Evolutionary conservation across 2,113 vertebrate species (phyloP).

Genomic region (Progne subis): DNA sequence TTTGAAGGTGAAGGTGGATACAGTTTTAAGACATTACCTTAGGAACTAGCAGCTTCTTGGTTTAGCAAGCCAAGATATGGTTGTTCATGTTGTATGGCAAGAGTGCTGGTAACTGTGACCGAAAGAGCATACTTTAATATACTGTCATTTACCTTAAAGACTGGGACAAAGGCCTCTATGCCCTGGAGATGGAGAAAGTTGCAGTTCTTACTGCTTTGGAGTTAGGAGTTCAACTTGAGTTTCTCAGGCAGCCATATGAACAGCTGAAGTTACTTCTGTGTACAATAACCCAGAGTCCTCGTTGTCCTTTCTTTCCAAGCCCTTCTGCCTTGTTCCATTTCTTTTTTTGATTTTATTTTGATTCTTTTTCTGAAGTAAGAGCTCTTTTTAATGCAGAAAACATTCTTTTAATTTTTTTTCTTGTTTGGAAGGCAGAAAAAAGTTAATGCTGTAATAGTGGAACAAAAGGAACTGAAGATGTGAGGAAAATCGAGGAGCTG

Average conservation of each 20-base stretch:
- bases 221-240: neutral
- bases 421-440: neutral
- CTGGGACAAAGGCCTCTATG: neutral
- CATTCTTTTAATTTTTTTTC: neutral
- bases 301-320: neutral
- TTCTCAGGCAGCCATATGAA: neutral
- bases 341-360: neutral
- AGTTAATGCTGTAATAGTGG: neutral
- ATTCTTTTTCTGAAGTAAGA: neutral
- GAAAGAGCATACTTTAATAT: neutral
- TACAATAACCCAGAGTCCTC: neutral
- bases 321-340: neutral
- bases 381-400: neutral
- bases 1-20: neutral
- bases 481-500: neutral
- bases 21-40: neutral
- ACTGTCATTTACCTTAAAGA: neutral
- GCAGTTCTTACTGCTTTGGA: neutral
- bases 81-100: neutral
- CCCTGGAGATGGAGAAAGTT: neutral
- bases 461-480: neutral
- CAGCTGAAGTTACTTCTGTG: neutral
- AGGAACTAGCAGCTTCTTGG: neutral
- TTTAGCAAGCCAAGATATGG: neutral
- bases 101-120: neutral